Evolutionary conservation across 2,113 vertebrate genomes (phyloP), one percentile per base, ranked within the genome.

Genomic region (Agelaius phoeniceus): DNA sequence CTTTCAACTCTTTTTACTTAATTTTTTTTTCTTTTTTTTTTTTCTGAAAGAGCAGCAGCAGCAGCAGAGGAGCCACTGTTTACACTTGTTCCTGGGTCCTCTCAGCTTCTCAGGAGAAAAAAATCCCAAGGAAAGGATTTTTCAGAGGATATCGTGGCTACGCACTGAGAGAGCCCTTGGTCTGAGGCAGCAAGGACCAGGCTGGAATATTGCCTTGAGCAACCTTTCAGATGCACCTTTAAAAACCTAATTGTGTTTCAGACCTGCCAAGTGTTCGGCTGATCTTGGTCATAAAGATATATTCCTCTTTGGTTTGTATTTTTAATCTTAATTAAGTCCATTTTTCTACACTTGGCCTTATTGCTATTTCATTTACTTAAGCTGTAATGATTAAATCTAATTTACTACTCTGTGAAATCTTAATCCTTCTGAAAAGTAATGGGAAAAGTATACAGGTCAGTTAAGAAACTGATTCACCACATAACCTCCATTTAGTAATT

Each of bases 401-500:
- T 93, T 93, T 93, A 69, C 79, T 94, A 91, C 74, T 95, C 54
- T 72, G 31, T 35, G 65, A 84, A 84, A 88, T 83, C 57, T 89
- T 85, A 91, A 52, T 94, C 46, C 44, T 74, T 65, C n/a, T 80
- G 39, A 94, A 96, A 59, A 92, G 51, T 85, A 93, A 93, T 88
- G 44, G 65, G 27, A 55, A 59, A 55, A 77, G 63, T 71, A 86
- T 89, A 91, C 44, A 95, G 91, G 81, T 93, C 90, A 84, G 59
- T 90, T 90, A 94, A 90, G 89, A 84, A 85, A 85, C 46, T 91
- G 87, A 91, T 91, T 96, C 91, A 76, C 78, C 71, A 85, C 28
- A 49, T 95, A 94, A 95, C 82, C 91, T 87, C 75, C 37, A 86
- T 91, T 94, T 85, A 95, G 39, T 80, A 94, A 84, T 85, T 90